Conservation (phyloP, 2,888 invertebrate genomes). For the Hydraecia micacea region DNA sequence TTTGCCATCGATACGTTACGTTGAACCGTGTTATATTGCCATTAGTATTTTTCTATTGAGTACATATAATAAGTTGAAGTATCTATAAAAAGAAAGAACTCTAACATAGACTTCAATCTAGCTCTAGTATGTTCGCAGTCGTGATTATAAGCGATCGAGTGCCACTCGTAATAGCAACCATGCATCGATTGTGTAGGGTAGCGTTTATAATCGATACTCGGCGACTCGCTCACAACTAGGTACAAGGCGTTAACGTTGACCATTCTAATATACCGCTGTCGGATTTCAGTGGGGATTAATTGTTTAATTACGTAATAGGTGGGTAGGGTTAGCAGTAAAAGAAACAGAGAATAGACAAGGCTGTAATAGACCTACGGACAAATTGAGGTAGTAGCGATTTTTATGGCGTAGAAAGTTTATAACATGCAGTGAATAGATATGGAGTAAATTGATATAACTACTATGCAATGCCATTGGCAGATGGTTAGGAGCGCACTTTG, state of each 20-base stretch:
- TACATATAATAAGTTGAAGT: background rate
- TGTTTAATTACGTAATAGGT: constrained; percentile 14
- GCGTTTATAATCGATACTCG: constrained; percentile 62
- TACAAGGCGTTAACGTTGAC: constrained; percentile 32
- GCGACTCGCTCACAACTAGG: constrained; percentile 9
- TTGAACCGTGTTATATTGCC: background rate
- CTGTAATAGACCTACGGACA: background rate
- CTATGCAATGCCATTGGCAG: background rate
- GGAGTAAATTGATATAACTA: background rate
- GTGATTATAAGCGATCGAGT: constrained; percentile 47
- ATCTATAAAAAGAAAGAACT: background rate
- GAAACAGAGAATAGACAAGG: background rate
- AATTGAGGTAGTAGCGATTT: background rate
- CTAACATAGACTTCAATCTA: background rate
- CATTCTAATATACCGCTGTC: background rate
- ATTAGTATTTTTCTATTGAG: background rate
- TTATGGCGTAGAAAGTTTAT: background rate
- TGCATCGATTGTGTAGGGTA: constrained; percentile 49
- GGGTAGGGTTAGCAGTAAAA: constrained; percentile 5
- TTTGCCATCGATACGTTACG: no score
- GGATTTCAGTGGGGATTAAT: background rate
- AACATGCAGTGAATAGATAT: background rate
- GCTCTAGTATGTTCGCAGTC: background rate
- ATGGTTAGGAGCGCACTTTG: background rate
- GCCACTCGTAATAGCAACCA: constrained; percentile 2